A percentile compares a stretch with the other conserved stretches of the same genome.
phyloP scores from a whole-genome alignment of 1,140 invertebrate species.

The Atta cephalotes region DNA sequence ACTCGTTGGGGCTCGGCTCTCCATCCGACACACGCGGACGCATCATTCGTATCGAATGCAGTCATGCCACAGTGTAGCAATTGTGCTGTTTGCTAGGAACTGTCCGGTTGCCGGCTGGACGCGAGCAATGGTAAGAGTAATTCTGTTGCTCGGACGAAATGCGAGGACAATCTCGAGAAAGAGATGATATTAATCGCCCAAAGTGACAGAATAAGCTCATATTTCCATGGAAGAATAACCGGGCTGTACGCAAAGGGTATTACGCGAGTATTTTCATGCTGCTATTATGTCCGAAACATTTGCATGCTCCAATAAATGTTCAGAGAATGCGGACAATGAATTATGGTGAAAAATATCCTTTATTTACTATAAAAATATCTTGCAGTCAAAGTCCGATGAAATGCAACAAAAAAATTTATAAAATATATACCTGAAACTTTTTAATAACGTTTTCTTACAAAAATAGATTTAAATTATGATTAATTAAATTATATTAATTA shows the following conservation, averaged over 20 bases:
- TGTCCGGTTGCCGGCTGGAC: conserved; percentile 40
- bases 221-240: not conserved
- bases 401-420: not conserved
- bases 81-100: conserved; percentile 38
- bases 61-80: conserved; percentile 34
- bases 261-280: conserved; percentile 3
- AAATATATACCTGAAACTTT: not conserved
- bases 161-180: conserved; percentile 47
- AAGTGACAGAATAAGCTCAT: conserved; percentile 19
- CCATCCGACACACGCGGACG: conserved; percentile 27
- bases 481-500: not conserved
- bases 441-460: not conserved
- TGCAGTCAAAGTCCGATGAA: not conserved
- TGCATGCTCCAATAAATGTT: conserved; percentile 16
- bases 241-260: not conserved
- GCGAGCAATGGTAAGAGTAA: conserved; percentile 58
- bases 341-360: not conserved
- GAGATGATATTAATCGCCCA: conserved; percentile 22
- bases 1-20: conserved; percentile 52
- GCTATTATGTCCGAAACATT: conserved; percentile 6
- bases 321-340: conserved; percentile 7
- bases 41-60: conserved; percentile 47
- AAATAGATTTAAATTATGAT: not conserved
- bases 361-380: not conserved
- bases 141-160: conserved; percentile 37